Evolutionary conservation across 2,888 invertebrate species (phyloP).

Genomic region (Prosapia bicincta): DNA sequence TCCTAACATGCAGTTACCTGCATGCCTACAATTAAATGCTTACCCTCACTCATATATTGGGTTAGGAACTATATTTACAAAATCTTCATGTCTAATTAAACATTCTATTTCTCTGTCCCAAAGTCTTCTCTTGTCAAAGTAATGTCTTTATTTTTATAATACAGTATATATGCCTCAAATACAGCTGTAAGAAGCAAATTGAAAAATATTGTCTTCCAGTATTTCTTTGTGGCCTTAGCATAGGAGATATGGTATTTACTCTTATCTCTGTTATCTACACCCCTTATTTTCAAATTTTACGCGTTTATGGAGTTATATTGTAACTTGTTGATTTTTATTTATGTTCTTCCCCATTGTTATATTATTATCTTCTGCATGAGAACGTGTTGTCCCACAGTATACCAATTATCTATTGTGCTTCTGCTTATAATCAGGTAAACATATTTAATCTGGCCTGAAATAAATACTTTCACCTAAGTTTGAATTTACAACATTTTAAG

Average conservation of each 20-base stretch:
- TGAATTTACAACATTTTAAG: not conserved
- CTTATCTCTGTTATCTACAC: not conserved
- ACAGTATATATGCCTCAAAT: not conserved
- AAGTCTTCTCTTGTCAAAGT: not conserved
- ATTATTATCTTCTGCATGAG: not conserved
- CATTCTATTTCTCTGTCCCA: not conserved
- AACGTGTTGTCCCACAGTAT: not conserved
- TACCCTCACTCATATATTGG: too few relatives aligned
- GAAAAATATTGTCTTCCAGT: slow-evolving; percentile 2
- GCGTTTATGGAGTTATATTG: not conserved
- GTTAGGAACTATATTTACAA: too few relatives aligned
- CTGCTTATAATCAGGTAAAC: not conserved
- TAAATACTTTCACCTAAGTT: not conserved
- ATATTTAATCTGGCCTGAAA: not conserved
- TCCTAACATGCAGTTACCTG: too few relatives aligned
- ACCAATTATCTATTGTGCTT: not conserved
- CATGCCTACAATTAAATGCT: too few relatives aligned
- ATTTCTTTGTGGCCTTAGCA: not conserved
- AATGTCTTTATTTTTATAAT: not conserved
- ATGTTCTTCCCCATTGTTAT: too few relatives aligned
- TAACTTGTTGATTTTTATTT: too few relatives aligned
- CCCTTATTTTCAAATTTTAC: not conserved
- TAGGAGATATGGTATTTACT: not conserved
- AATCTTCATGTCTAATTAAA: not conserved
- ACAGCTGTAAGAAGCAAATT: not conserved